Percentiles rank a stretch among this genome's conserved stretches.
phyloP scores from a whole-genome alignment of 2,888 invertebrate genomes.

The Frankliniella intonsa region DNA sequence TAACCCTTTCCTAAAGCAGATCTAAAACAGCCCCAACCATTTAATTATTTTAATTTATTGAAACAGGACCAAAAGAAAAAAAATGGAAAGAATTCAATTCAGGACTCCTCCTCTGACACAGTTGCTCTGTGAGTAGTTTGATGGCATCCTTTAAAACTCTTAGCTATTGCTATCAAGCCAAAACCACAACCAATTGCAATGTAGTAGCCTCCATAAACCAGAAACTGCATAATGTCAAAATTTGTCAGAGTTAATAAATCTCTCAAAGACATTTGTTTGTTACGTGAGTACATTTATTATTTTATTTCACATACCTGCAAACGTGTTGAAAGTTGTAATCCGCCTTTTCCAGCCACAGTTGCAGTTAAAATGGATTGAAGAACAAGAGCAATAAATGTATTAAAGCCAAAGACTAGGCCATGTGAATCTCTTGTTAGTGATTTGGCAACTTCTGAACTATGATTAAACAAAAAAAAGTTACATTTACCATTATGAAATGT shows the following conservation, averaged over 20 bases:
- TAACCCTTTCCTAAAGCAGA: too few relatives aligned
- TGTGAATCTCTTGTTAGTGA: constrained; percentile 76
- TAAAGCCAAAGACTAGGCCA: constrained; percentile 85
- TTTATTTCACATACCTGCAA: constrained; percentile 35
- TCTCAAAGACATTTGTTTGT: not conserved
- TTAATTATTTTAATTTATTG: too few relatives aligned
- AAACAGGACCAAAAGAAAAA: not conserved
- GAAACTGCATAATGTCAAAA: constrained; percentile 51
- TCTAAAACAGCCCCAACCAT: too few relatives aligned
- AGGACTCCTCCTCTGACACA: not conserved
- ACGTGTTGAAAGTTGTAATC: constrained; percentile 42
- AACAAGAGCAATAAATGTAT: constrained; percentile 73
- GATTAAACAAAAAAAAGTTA: constrained; percentile 57
- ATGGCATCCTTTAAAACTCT: not conserved
- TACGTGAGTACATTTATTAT: too few relatives aligned
- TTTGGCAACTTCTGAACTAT: constrained; percentile 80
- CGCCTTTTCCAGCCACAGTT: constrained; percentile 51
- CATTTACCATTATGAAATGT: constrained; percentile 46
- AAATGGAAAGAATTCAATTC: not conserved
- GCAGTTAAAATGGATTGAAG: constrained; percentile 74
- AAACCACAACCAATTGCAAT: constrained; percentile 57
- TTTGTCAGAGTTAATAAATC: not conserved
- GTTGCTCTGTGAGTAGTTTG: not conserved
- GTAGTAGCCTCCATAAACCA: constrained; percentile 65
- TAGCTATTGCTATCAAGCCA: constrained; percentile 47